Evolutionary conservation across 2,888 invertebrate species (phyloP).

Genomic region (Biston betularia): DNA sequence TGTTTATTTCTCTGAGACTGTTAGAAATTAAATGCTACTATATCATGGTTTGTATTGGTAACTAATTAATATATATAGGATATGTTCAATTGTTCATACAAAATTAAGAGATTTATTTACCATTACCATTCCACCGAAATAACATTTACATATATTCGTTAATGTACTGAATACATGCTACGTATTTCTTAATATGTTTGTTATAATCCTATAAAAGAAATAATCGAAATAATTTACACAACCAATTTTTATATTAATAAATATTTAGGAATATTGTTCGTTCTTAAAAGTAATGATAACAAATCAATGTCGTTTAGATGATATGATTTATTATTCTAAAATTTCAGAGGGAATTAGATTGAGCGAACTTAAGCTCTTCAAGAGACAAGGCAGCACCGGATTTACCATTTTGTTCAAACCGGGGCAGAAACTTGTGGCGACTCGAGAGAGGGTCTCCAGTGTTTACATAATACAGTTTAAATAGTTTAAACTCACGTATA

Average conservation of each 20-base stretch:
- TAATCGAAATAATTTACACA: constrained; percentile 9
- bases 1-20: no score
- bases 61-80: no score
- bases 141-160: constrained; percentile 1
- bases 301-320: not conserved
- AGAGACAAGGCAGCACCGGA: no score
- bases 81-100: no score
- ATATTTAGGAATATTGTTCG: not conserved
- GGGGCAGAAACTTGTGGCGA: no score
- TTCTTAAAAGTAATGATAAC: not conserved
- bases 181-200: constrained; percentile 19
- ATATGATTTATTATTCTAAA: not conserved
- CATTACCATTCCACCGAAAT: constrained; percentile 5
- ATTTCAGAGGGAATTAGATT: not conserved
- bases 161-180: constrained; percentile 25
- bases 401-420: no score
- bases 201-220: constrained; percentile 4
- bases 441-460: no score
- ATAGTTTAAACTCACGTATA: no score
- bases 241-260: constrained; percentile 12
- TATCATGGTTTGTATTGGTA: no score
- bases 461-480: no score
- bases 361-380: not conserved
- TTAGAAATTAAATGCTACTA: no score
- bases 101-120: constrained; percentile 6